Evolutionary conservation across 2,113 vertebrate species (phyloP).

Genomic region (Todiramphus saurophagus): DNA sequence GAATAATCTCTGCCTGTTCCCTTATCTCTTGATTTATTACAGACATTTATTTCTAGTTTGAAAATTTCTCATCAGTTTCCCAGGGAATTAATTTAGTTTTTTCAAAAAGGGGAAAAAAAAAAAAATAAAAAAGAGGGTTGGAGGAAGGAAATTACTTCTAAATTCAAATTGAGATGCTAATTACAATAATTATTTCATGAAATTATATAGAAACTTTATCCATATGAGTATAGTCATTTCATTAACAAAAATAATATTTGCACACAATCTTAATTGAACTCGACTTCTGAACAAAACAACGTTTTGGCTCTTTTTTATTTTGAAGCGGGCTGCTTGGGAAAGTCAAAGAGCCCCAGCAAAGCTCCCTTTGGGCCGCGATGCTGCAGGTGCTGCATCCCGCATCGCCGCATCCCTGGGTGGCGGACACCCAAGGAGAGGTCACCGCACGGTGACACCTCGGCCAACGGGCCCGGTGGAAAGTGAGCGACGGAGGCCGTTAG

Average conservation of each 20-base stretch:
- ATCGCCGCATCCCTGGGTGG: too few species aligned
- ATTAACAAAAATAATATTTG: conserved; percentile 10
- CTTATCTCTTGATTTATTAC: conserved; percentile 78
- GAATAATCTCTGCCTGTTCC: conserved; percentile 74
- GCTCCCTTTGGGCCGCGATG: neutral
- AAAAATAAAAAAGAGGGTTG: neutral
- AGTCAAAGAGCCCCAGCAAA: too few species aligned
- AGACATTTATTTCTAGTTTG: conserved; percentile 76
- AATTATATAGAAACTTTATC: conserved; percentile 74
- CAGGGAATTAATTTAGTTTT: conserved; percentile 77
- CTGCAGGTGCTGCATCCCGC: neutral
- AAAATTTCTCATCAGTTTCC: conserved; percentile 77
- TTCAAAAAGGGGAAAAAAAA: conserved; percentile 59
- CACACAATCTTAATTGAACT: conserved; percentile 14
- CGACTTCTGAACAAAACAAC: conserved; percentile 36
- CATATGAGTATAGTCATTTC: conserved; percentile 56
- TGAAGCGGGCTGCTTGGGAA: neutral
- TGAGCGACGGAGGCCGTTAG: neutral
- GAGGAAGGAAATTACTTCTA: conserved; percentile 57
- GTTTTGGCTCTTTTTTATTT: neutral
- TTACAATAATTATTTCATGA: conserved; percentile 77
- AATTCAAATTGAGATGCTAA: conserved; percentile 77
- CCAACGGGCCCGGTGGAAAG: neutral
- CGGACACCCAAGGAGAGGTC: neutral
- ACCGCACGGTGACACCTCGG: neutral